Evolutionary conservation across 2,797 vertebrate species (phyloP).

Genomic region (Ibycter americanus): DNA sequence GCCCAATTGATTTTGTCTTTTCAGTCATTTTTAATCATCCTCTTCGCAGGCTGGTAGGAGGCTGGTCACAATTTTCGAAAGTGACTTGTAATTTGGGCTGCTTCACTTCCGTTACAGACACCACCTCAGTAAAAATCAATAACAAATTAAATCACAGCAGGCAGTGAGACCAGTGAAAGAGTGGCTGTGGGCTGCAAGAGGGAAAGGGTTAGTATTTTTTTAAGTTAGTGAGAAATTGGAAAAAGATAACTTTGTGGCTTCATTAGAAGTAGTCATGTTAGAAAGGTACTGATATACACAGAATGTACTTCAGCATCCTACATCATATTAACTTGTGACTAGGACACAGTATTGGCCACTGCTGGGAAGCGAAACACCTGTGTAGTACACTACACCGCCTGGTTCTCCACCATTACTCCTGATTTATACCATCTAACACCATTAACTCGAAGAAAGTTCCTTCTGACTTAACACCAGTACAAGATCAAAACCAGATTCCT

Average conservation of each 20-base stretch:
- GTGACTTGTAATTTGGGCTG: background rate
- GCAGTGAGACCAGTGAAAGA: background rate
- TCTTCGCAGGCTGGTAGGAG: background rate
- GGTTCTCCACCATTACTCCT: background rate
- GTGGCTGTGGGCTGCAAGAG: background rate
- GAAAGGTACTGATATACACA: background rate
- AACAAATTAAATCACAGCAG: slow-evolving; percentile 12
- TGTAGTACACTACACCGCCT: background rate
- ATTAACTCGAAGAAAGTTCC: background rate
- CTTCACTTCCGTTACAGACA: background rate
- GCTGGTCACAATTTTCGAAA: background rate
- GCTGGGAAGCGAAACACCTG: background rate
- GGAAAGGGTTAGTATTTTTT: background rate
- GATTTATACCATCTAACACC: background rate
- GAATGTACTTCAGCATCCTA: background rate
- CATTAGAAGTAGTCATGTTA: background rate
- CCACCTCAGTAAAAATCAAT: slow-evolving; percentile 36
- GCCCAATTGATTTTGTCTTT: background rate
- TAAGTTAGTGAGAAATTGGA: background rate
- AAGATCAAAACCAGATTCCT: background rate
- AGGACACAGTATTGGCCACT: background rate
- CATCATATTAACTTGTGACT: background rate
- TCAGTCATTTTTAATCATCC: background rate
- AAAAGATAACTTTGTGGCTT: background rate
- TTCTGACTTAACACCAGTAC: background rate